Evolutionary conservation across 2,888 invertebrate genomes (phyloP).

Genomic region (Aphrophora alni): DNA sequence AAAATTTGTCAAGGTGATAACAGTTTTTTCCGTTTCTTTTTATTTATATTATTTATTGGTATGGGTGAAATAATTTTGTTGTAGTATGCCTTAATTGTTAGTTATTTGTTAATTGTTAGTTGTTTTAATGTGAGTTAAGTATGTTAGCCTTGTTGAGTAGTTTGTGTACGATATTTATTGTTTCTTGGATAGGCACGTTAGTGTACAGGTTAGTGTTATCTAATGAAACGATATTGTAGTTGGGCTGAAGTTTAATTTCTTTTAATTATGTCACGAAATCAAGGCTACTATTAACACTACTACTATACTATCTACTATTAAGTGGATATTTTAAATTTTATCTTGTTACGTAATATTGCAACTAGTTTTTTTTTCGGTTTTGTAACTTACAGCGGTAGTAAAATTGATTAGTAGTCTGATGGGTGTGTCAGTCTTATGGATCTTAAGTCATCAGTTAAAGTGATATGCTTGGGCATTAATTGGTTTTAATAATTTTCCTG

Average conservation of each 20-base stretch:
- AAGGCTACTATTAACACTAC: neutral
- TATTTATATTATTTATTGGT: neutral
- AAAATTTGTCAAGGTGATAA: too few species aligned
- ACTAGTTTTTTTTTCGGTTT: neutral
- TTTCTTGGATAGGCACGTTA: slow-evolving; percentile 13
- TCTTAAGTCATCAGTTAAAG: neutral
- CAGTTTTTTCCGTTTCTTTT: too few species aligned
- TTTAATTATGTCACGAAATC: neutral
- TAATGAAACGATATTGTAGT: slow-evolving; percentile 19
- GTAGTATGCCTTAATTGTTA: neutral
- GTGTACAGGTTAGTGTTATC: slow-evolving; percentile 16
- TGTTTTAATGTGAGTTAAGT: neutral
- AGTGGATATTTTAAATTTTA: neutral
- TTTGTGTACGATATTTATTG: neutral
- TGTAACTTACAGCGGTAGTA: neutral
- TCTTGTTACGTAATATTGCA: neutral
- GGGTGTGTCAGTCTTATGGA: slow-evolving; percentile 12
- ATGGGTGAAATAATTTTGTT: neutral
- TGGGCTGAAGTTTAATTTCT: neutral
- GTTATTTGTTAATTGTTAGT: neutral
- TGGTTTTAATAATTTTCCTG: neutral
- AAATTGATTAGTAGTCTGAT: neutral
- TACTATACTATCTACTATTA: too few species aligned
- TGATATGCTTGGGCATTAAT: neutral
- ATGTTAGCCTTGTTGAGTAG: neutral